Base-by-base conservation (phyloP, 2,888 invertebrate species). In the Oligia strigilis region DNA sequence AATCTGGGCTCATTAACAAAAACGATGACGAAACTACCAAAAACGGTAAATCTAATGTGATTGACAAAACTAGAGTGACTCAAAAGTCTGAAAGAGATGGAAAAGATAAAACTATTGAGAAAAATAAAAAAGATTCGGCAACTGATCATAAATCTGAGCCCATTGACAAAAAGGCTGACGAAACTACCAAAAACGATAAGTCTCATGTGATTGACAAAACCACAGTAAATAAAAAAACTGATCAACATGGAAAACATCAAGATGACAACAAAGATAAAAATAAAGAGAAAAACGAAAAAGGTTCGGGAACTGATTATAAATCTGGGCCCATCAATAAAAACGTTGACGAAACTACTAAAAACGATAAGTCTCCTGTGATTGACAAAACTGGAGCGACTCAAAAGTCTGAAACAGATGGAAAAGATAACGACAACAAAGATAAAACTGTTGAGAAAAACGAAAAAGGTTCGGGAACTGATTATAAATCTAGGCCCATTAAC, bases 31-130 rank as follows among this genome's bases (percentile, higher is more conserved):
- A 46, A 46, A 29, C 17, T 29, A 1, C 11, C 11, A 5, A 46
- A 72, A 36, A 9, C 4, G 13, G 5, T 13, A 4, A 14, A 1
- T 14, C 14, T 49, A 0, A 14, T 49, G 49, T 49, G 49, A 49
- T 14, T 49, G 49, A 4, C 14, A 0, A 49, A 49, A 4, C 49
- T 1, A 14, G 4, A 14, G 49, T 4, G 49, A 49, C 0, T 49
- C 0, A 14, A 4, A 14, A 52, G 5, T 0, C 14, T 14, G 14
- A 17, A 1, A 0, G 0, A 52, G 17, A 52, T 52, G 14, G 2
- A 14, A 52, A n/a, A 8, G 9, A 49, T 13, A 14, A 62, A 19
- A n/a, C 5, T 6, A 14, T 2, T 36, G n/a, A n/a, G 11, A n/a
- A 36, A n/a, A 46, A 1, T 14, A 9, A 55, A 4, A 67, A 6